Evolutionary conservation across 2,113 vertebrate species (phyloP), one percentile per base, ranked within the genome.

Genomic region (Neomonachus schauinslandi): DNA sequence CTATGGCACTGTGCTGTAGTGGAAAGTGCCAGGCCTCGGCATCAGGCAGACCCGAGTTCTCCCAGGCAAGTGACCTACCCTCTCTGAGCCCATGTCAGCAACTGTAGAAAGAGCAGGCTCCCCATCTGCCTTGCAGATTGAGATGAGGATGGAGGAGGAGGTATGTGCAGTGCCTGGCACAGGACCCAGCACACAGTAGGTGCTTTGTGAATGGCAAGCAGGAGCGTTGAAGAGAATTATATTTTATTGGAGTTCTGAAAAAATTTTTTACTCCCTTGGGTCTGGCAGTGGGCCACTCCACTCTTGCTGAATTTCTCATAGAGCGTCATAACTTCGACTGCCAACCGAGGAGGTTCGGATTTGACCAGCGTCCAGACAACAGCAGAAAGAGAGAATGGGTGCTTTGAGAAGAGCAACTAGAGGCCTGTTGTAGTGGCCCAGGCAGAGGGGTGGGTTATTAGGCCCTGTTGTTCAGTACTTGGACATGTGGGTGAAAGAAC

Each of bases 121-220:
- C 28, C 42, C 3, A 0, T 19, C 19, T 67, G 51, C 77, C 49
- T 76, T 59, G 39, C 9, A 21, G 21, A 21, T 55, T 39, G 10
- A 12, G 21, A 1, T n/a, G 65, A 33, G 36, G 22, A 33, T 33
- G 5, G 39, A 10, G 2, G 12, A 9, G 16, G 63, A 85, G n/a
- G 9, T 7, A 0, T 12, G 2, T 21, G 28, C 5, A 51, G 53
- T 12, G 13, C 59, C 89, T 36, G 42, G 42, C 5, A 0, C 13
- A 19, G 6, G 5, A 1, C 16, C 33, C 10, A 6, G 18, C 5
- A 21, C 11, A 1, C 11, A 65, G 26, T 15, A 51, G 83, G 84
- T 59, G 9, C 53, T 22, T n/a, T 28, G 3, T 26, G 9, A 33
- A 5, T 21, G 59, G 5, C 18, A 28, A 15, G 26, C 8, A 1